Conservation (phyloP, 37 sponge, comb jelly and placozoan species). For the Cladorhizidae sp. region DNA sequence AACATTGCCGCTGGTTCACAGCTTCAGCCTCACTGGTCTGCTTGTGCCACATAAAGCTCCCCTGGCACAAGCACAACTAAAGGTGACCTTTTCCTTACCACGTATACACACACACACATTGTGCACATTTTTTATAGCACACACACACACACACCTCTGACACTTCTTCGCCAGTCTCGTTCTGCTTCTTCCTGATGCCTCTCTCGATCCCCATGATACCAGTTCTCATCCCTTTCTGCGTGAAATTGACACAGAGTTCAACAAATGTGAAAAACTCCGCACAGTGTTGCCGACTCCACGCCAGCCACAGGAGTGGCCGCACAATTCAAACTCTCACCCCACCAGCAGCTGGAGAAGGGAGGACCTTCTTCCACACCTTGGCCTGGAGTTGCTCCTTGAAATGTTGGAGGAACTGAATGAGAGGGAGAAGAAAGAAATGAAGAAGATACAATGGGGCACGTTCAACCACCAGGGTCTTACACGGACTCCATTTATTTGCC, state of each 20-base stretch:
- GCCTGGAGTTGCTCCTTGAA: constrained; percentile 47
- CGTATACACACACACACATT: not conserved
- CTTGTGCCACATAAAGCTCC: no score
- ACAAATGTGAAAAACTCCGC: not conserved
- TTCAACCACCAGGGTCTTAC: no score
- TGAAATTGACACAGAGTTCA: not conserved
- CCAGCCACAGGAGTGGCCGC: no score
- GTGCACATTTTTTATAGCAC: not conserved
- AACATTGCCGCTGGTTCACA: no score
- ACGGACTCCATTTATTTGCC: no score
- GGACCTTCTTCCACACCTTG: constrained; percentile 65
- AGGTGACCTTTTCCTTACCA: no score
- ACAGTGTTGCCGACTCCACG: no score
- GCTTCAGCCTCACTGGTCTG: no score
- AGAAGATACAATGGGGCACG: not conserved
- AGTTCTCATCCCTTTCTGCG: constrained; percentile 29
- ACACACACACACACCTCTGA: constrained; percentile 26
- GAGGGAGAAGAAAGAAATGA: not conserved
- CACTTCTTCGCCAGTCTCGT: constrained; percentile 71
- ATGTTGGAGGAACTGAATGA: constrained; percentile 33
- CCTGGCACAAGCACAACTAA: no score
- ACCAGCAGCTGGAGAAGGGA: constrained; percentile 26
- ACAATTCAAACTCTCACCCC: not conserved
- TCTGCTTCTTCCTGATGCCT: constrained; percentile 79
- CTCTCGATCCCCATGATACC: constrained; percentile 95